Conservation (phyloP, 2,113 vertebrate genomes). For the Etia nguti region DNA sequence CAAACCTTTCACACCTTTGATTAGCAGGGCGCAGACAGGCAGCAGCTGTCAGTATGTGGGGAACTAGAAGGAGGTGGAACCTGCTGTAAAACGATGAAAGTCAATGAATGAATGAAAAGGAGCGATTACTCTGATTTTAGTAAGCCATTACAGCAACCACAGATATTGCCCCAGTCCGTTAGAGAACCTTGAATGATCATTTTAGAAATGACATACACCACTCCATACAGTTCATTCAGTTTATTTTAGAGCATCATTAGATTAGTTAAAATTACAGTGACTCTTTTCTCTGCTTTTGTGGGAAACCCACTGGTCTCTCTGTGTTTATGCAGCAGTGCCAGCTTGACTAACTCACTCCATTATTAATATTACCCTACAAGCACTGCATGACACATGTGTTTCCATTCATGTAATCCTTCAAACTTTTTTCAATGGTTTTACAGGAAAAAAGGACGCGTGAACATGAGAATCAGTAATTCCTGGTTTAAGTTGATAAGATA, state of each 20-base stretch:
- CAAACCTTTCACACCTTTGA: background rate
- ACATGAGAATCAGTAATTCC: background rate
- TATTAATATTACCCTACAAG: background rate
- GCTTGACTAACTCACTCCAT: background rate
- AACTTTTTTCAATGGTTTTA: background rate
- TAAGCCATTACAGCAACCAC: background rate
- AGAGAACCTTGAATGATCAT: background rate
- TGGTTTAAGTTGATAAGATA: background rate
- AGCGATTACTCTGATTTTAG: background rate
- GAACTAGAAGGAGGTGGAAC: background rate
- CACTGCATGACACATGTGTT: background rate
- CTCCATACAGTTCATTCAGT: background rate
- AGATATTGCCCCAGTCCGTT: background rate
- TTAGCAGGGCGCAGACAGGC: background rate
- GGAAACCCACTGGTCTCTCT: background rate
- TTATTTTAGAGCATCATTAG: background rate
- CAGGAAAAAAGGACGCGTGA: background rate
- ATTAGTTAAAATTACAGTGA: background rate
- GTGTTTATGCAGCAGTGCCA: background rate
- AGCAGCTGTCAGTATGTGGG: constrained; percentile 9
- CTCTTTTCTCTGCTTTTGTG: background rate
- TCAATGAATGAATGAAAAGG: background rate
- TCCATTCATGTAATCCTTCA: background rate
- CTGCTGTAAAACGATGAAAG: background rate
- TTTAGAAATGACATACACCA: background rate